Evolutionary conservation across 1,140 invertebrate species (phyloP), one percentile per base, ranked within the genome.

Genomic region (Polypedilum vanderplanki): DNA sequence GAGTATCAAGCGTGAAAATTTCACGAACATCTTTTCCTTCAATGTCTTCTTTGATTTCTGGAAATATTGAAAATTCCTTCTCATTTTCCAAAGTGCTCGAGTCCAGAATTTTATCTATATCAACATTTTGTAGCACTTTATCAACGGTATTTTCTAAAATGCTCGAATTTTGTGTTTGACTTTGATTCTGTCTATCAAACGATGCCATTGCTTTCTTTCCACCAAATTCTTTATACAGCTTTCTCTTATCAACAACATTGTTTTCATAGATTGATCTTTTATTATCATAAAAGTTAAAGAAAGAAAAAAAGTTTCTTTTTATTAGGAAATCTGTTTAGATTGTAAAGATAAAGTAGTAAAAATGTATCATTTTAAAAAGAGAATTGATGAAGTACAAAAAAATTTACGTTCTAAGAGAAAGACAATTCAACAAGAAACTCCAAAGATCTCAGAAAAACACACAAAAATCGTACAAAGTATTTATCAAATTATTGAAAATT

Each of bases 11-110:
- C 3, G 17, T 70, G 65, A 70, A 70, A 70, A 70, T 12, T 70
- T 70, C 65, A 20, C 65, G 65, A 20, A 70, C 65, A 20, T 9
- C 18, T 70, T 70, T 70, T 4, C 65, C 65, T 18, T 57, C 46
- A 9, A n/a, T 15, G 12, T 12, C 4, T n/a, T 15, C 46, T n/a
- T 57, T 57, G 5, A 70, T 17, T 0, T 70, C 65, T 20, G 65
- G 65, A 70, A 70, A 70, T 18, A 70, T 70, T 9, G 17, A 20
- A 20, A 70, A 8, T 12, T 18, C 9, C 20, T 22, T 20, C 18
- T 33, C 8, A 10, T 70, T 18, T 22, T 70, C n/a, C 20, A 18
- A 33, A 70, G 8, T 70, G 7, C 17, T 70, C 65, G 17, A 70
- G 18, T 70, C 65, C 1, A 70, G 17, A 7, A 20, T 18, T 5